Percentiles rank a stretch among this genome's conserved stretches.
Evolutionary conservation across 2,888 invertebrate genomes (phyloP).

Genomic region (Charanyca ferruginea): DNA sequence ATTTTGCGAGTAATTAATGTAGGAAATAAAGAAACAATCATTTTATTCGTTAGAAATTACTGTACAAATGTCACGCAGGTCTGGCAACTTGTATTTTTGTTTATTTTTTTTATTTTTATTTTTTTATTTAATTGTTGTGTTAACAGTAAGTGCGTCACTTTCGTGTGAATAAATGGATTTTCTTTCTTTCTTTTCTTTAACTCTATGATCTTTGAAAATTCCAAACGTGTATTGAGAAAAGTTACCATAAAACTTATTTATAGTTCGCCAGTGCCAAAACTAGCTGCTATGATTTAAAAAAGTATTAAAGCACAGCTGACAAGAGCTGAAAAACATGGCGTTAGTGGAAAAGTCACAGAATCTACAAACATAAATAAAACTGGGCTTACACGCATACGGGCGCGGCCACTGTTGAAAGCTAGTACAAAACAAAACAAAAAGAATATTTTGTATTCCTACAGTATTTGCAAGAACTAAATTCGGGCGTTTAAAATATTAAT

Average conservation of each 20-base stretch:
- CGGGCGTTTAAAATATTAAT: constrained; percentile 35
- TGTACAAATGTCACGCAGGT: too few relatives aligned
- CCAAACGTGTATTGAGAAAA: neutral
- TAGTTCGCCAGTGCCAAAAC: too few relatives aligned
- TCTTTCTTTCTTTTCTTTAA: too few relatives aligned
- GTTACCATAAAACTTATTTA: neutral
- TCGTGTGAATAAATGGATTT: too few relatives aligned
- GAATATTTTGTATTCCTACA: constrained; percentile 11
- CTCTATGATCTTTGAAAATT: too few relatives aligned
- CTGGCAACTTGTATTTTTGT: too few relatives aligned
- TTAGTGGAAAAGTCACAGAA: constrained; percentile 40
- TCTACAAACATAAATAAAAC: constrained; percentile 48
- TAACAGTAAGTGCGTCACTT: too few relatives aligned
- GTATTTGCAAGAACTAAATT: constrained; percentile 41
- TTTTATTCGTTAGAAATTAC: too few relatives aligned
- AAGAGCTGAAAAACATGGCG: constrained; percentile 11
- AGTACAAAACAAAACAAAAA: constrained; percentile 27
- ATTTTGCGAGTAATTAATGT: too few relatives aligned
- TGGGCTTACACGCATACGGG: constrained; percentile 40
- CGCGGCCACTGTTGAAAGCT: constrained; percentile 22
- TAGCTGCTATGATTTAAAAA: constrained; percentile 5
- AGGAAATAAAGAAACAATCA: too few relatives aligned
- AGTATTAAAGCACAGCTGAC: constrained; percentile 8
- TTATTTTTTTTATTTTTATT: too few relatives aligned
- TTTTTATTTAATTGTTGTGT: too few relatives aligned